Base-by-base conservation (phyloP, 2,797 vertebrate species). In the Poecilia picta region DNA sequence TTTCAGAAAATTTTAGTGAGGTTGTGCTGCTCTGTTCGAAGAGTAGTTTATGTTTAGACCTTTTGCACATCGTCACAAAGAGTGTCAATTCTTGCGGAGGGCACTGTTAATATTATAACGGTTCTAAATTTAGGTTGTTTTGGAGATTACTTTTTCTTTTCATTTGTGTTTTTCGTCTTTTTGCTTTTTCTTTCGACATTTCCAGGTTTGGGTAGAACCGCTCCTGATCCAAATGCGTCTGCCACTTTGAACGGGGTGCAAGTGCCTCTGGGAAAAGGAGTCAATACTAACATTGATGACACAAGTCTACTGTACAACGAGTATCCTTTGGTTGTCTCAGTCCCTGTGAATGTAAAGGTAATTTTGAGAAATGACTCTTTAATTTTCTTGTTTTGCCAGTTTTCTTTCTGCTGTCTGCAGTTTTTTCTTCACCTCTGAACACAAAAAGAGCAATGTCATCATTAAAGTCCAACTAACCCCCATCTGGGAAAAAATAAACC, bases 261-360 rank as follows among this genome's bases (percentile, higher is more conserved):
- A 72, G 96, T 99, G 85, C 98, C 98, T 45, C 87, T 99, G 33
- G 98, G 98, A 49, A 97, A 96, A 83, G 97, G 97, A 76, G 59
- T 89, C 84, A 85, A 97, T 41, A 97, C 98, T 0, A 97, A 97
- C 90, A 96, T 98, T 18, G 97, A 96, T 0, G 98, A 99, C 92
- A 98, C 98, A 25, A 98, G 97, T 91, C 97, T 99, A 49, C 96
- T 99, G 23, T 99, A 99, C 95, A 99, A 99, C 31, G 98, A 99
- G 98, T 99, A 99, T 99, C 98, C 98, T 99, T 98, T 78, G 25
- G 31, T 45, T 5, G 46, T 57, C 46, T 39, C 11, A 12, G 79
- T 76, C 49, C 73, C 82, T n/a, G 23, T 75, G 3, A 80, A n/a
- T 77, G 39, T 79, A 0, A 72, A 53, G 2, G 47, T 80, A 0